Evolutionary conservation across 2,888 invertebrate species (phyloP), one percentile per base, ranked within the genome.

Genomic region (Sinodicranocentrus sp.): DNA sequence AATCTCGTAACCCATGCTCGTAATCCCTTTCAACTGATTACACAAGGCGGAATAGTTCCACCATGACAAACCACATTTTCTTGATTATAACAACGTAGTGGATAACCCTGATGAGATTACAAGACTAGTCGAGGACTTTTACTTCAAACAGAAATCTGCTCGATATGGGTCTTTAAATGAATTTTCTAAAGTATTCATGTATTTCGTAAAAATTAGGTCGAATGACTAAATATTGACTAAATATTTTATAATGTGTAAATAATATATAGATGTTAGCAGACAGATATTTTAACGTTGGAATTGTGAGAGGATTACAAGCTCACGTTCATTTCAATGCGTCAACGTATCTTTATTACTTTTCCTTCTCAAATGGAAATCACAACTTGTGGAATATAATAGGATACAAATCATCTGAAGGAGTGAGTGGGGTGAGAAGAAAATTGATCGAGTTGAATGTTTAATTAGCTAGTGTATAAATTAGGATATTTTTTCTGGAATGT

Each of bases 181-280:
- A 17, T 80, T 87, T 71, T 33, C 75, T 23, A 72, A 86, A 19
- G 86, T 87, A 72, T 57, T 54, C 23, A 23, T 28, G n/a, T 15
- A 39, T 28, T 8, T 28, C 6, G 3, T 59, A 59, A 59, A 21
- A 23, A 13, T 13, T 6, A 19, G 10, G 23, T 2, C 19, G n/a
- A 5, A 5, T 17, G 25, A 13, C 28, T 39, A 3, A 26, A 43
- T 43, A 10, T 67, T 15, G n/a, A n/a, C 19, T 21, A 15, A 13
- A 6, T 10, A 23, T 25, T 19, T 19, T 10, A 10, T 48, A 48
- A n/a, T n/a, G n/a, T n/a, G n/a, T n/a, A n/a, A n/a, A n/a, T n/a
- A n/a, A n/a, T n/a, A n/a, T n/a, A n/a, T 21, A 88, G 87, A 86
- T 88, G 82, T 23, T 84, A 0, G 39, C 85, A 15, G 88, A 88